Conservation (phyloP, 2,113 vertebrate genomes). For the Corythoichthys haematopterus region DNA sequence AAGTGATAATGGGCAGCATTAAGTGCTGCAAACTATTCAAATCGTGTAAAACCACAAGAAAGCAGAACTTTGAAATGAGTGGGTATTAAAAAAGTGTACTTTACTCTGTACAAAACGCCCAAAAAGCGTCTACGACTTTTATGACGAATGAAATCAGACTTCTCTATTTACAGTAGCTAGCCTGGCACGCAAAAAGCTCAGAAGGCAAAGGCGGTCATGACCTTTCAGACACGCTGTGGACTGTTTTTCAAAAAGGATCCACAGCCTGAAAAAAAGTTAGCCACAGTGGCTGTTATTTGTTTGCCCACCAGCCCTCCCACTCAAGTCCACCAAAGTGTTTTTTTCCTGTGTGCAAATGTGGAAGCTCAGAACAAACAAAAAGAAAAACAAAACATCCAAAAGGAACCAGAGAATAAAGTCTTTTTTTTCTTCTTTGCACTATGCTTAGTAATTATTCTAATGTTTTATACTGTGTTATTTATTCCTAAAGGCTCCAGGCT, state of each 20-base stretch:
- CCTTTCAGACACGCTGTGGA: neutral
- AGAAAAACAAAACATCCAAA: neutral
- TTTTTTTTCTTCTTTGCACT: neutral
- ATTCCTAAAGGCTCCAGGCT: neutral
- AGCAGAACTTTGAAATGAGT: conserved; percentile 1
- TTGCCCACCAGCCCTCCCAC: neutral
- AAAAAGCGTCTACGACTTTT: neutral
- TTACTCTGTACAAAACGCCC: neutral
- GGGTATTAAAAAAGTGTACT: neutral
- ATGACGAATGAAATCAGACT: neutral
- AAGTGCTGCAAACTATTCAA: conserved; percentile 41
- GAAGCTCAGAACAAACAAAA: neutral
- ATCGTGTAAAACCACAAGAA: conserved; percentile 29
- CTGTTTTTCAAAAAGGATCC: conserved; percentile 5
- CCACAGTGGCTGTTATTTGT: neutral
- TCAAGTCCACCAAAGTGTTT: neutral
- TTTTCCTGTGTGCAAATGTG: neutral
- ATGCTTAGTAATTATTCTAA: neutral
- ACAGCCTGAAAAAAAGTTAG: neutral
- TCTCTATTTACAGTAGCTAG: neutral
- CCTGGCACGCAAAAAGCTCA: neutral
- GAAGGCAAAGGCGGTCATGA: neutral
- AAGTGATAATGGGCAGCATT: conserved; percentile 26
- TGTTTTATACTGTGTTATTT: neutral
- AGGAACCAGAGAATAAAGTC: neutral